These are phyloP conservation scores for Esox niger DNA, from an alignment of 2,113 vertebrate species.

Conservation along the genomic window DNA sequence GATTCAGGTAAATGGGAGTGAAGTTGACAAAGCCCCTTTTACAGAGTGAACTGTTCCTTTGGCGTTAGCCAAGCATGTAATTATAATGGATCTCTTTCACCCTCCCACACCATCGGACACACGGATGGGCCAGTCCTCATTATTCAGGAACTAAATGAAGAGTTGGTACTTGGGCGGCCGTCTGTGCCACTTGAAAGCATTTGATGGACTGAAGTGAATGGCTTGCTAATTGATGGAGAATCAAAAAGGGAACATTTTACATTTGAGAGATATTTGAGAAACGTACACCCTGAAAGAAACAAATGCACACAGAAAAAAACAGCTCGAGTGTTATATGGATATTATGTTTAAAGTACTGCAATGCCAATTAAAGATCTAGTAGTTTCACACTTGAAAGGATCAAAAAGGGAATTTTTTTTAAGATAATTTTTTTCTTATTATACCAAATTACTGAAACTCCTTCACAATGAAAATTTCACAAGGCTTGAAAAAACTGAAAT, in stretches of 20 bases:
- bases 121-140: slow-evolving; percentile 47
- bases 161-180: slow-evolving; percentile 37
- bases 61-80: slow-evolving; percentile 63
- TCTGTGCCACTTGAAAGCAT: slow-evolving; percentile 43
- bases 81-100: slow-evolving; percentile 67
- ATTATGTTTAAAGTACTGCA: background rate
- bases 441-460: background rate
- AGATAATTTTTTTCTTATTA: background rate
- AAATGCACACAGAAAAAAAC: background rate
- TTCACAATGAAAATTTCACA: background rate
- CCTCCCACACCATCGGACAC: slow-evolving; percentile 35
- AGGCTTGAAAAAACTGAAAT: too few relatives aligned
- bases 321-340: background rate
- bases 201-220: slow-evolving; percentile 42
- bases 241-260: slow-evolving; percentile 13
- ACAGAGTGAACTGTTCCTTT: slow-evolving; percentile 45
- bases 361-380: background rate
- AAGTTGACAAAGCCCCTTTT: slow-evolving; percentile 58
- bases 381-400: background rate
- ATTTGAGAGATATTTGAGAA: background rate
- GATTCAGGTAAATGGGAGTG: slow-evolving; percentile 54
- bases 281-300: background rate
- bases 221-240: slow-evolving; percentile 34
- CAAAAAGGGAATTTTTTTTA: background rate
- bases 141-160: slow-evolving; percentile 44